Evolutionary conservation across 1,140 invertebrate genomes (phyloP).

Genomic region (Saccostrea echinata): DNA sequence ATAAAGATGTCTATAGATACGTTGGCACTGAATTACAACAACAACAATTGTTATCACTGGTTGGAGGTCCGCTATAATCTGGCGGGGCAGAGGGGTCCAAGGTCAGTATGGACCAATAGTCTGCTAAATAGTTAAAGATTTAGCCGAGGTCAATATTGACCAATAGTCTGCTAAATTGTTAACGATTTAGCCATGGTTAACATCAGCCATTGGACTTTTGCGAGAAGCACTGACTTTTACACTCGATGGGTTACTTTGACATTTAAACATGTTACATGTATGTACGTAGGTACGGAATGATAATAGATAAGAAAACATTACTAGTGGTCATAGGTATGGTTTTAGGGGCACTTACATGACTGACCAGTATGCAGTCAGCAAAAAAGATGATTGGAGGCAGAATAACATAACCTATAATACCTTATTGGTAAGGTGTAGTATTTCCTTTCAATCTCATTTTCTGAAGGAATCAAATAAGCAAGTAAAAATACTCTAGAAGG

Average conservation of each 20-base stretch:
- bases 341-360: too few relatives aligned
- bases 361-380: too few relatives aligned
- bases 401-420: background rate
- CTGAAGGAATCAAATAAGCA: background rate
- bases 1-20: conserved; percentile 25
- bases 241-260: too few relatives aligned
- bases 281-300: too few relatives aligned
- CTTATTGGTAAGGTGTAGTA: background rate
- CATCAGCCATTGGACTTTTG: background rate
- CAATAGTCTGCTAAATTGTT: background rate
- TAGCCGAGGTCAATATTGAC: conserved; percentile 34
- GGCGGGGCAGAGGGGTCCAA: conserved; percentile 50
- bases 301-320: too few relatives aligned
- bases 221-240: too few relatives aligned
- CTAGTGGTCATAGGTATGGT: too few relatives aligned
- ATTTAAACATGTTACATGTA: too few relatives aligned
- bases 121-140: background rate
- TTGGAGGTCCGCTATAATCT: conserved; percentile 53
- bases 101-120: conserved; percentile 7
- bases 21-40: background rate
- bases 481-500: background rate
- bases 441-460: background rate
- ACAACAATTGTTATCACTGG: conserved; percentile 51
- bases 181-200: background rate
- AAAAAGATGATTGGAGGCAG: background rate